Conservation (phyloP, 2,797 vertebrate genomes). For the Peromyscus eremicus region DNA sequence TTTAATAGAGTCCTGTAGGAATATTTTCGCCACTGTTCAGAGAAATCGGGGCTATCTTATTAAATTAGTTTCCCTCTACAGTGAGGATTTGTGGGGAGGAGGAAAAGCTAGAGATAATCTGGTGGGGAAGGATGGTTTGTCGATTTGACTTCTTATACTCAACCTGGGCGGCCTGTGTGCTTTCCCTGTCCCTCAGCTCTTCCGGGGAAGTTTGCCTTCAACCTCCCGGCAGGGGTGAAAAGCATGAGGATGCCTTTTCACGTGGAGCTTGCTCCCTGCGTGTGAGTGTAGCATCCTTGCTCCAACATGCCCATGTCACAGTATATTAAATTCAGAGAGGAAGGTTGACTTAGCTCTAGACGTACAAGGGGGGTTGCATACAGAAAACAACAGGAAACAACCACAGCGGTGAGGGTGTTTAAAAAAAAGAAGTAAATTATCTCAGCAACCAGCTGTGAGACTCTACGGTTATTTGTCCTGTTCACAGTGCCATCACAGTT, state of each 20-base stretch:
- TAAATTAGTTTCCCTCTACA: slow-evolving; percentile 77
- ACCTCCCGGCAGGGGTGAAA: slow-evolving; percentile 50
- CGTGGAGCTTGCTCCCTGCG: slow-evolving; percentile 49
- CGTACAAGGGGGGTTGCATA: background rate
- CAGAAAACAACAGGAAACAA: background rate
- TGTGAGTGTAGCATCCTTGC: slow-evolving; percentile 55
- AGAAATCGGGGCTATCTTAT: slow-evolving; percentile 78
- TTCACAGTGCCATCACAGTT: background rate
- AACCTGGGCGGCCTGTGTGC: slow-evolving; percentile 49
- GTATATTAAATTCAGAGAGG: slow-evolving; percentile 69
- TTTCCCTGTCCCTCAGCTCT: slow-evolving; percentile 2
- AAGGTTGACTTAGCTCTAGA: slow-evolving; percentile 27
- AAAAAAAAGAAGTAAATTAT: slow-evolving; percentile 64
- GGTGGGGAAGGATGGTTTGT: slow-evolving; percentile 48
- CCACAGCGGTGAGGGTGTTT: background rate
- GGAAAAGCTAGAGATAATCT: slow-evolving; percentile 48
- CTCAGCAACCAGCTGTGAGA: slow-evolving; percentile 38
- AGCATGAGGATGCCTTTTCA: slow-evolving; percentile 60
- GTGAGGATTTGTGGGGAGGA: slow-evolving; percentile 55
- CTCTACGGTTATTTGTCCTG: background rate
- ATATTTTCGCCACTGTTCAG: slow-evolving; percentile 80
- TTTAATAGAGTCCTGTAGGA: slow-evolving; percentile 81
- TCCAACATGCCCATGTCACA: slow-evolving; percentile 1
- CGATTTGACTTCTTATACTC: slow-evolving; percentile 64
- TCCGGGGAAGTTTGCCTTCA: slow-evolving; percentile 70